A percentile compares a stretch with the other conserved stretches of the same genome.
Conservation (phyloP, 2,888 invertebrate genomes). For the Drosophila mimetica region DNA sequence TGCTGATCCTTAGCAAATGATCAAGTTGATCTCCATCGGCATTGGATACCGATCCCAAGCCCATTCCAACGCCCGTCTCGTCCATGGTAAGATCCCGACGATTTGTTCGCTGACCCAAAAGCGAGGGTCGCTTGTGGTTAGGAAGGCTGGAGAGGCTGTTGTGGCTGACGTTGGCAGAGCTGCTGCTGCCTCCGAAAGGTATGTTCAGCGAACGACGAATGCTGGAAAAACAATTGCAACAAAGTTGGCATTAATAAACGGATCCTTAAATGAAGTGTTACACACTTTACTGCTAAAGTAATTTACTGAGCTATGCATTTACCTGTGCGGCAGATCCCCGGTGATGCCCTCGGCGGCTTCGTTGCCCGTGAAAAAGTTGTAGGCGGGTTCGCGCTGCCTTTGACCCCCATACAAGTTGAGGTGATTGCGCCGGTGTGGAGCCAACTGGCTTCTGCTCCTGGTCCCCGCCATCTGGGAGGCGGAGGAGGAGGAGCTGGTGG, state of each 20-base stretch:
- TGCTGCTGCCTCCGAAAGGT: conserved; percentile 57
- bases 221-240: conserved; percentile 53
- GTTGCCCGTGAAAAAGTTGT: conserved; percentile 57
- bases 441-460: conserved; percentile 42
- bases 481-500: conserved; percentile 14
- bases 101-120: conserved; percentile 2
- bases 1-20: conserved; percentile 10
- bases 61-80: neutral
- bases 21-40: conserved; percentile 6
- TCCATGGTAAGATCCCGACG: neutral
- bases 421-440: conserved; percentile 47
- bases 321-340: conserved; percentile 74
- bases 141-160: conserved; percentile 60
- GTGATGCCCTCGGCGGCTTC: conserved; percentile 63
- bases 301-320: neutral
- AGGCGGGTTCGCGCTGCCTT: conserved; percentile 74
- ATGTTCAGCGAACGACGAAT: conserved; percentile 81
- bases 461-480: neutral
- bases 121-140: conserved; percentile 56
- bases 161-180: conserved; percentile 41
- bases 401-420: conserved; percentile 69
- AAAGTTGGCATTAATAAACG: neutral
- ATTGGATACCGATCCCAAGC: conserved; percentile 34
- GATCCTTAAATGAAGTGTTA: no score
- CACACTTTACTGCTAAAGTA: no score